Base-by-base conservation (phyloP, 2,113 vertebrate genomes). In the Irena cyanogastra region DNA sequence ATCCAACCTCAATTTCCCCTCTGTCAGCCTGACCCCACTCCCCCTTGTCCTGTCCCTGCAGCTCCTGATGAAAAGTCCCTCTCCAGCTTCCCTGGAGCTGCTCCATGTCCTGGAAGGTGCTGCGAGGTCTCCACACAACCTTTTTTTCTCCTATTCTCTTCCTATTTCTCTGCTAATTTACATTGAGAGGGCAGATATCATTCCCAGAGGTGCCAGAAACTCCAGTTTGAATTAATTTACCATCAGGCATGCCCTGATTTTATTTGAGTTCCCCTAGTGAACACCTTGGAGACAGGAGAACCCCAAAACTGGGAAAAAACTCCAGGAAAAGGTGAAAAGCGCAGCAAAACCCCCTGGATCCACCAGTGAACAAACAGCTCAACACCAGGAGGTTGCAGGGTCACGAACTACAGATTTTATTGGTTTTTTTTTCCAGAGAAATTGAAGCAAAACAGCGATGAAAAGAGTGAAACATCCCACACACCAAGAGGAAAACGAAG, bases 381-480 rank as follows among this genome's bases (percentile, higher is more conserved):
- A 72, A 16, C 63, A 59, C 72, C 77, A 84, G 52, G 26, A 64
- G 18, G 15, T 87, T 95, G 72, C 94, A 44, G 80, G 56, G 19
- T 94, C 83, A 94, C 12, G 24, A 83, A 83, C 44, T 78, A 91
- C 39, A 56, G n/a, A 8, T 81, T 97, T 97, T 97, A 97, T 96
- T 95, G 41, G 21, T 0, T 3, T 16, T 35, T 37, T 47, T 45
- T 59, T 79, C 37, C 47, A 90, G n/a, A 19, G 23, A 93, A 57
- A 33, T 0, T 0, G 37, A 77, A 66, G 39, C 4, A 13, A 57
- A 72, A 21, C 37, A 76, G 24, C 0, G 13, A 28, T 0, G 22
- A n/a, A 45, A 68, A 61, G 65, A 27, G 16, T 0, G 5, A 28
- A 65, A 17, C 11, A 22, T 37, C 81, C 89, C 77, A n/a, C 24